Evolutionary conservation across 2,888 invertebrate species (phyloP), one percentile per base, ranked within the genome.

Genomic region (Calephelis perditalis): DNA sequence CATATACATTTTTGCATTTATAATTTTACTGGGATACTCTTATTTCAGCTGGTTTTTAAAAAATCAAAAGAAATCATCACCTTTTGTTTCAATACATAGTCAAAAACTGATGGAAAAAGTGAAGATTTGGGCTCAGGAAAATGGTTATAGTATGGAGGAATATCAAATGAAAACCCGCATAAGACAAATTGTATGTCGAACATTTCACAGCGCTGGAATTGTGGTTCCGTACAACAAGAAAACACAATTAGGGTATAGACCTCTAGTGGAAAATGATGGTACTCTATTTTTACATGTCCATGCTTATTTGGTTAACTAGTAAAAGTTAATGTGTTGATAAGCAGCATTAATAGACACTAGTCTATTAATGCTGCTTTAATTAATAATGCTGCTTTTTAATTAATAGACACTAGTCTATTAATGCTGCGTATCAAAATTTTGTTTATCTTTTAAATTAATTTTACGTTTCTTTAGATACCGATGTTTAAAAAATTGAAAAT

Each of bases 171-270:
- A 95, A 81, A 92, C 92, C 65, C 86, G 90, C 57, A 88, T 95
- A n/a, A 87, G 92, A 45, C 89, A 88, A 54, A 92, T 91, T 64
- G 93, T 96, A 0, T 87, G 95, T 0, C 94, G 92, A 77, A 94
- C 95, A 44, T 95, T 97, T 70, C 96, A 97, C 79, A 93, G 93
- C 62, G 94, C 94, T 54, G 98, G 98, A 12, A 93, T 98, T 71
- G 94, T 95, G 40, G 98, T 98, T 1, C 97, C 97, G 0, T 95
- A 94, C 62, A 91, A 97, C 71, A 94, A 94, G 73, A 95, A 95
- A 78, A 94, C 95, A 0, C 94, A 96, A 73, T 76, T 97, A 5
- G 99, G 99, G 0, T 99, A 99, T 77, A 92, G 99, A 65, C 94
- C 87, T 58, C 81, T 95, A 47, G 92, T 93, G 47, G 95, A 94